A percentile compares a stretch with the other conserved stretches of the same genome.
phyloP scores from a whole-genome alignment of 2,888 invertebrate species.

The Zhengitettix transpicula region DNA sequence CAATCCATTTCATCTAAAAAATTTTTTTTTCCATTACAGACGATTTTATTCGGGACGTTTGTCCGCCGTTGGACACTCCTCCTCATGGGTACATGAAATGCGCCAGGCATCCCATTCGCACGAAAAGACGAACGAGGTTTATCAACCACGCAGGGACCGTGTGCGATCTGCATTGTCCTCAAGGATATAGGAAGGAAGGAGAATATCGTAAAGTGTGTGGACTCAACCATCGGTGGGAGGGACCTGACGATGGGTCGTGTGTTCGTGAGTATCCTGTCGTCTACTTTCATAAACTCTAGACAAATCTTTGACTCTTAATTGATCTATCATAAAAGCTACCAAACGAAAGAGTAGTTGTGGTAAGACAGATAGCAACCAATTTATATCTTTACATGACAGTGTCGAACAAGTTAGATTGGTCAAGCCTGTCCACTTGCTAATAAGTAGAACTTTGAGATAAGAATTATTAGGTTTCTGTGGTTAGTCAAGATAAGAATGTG shows the following conservation, averaged over 20 bases:
- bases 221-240: slow-evolving; percentile 28
- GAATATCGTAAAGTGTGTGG: slow-evolving; percentile 29
- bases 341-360: too few species aligned
- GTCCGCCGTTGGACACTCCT: slow-evolving; percentile 29
- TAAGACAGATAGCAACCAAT: too few species aligned
- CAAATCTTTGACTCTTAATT: too few species aligned
- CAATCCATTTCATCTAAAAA: neutral
- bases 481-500: too few species aligned
- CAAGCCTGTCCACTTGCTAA: too few species aligned
- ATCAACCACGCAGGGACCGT: slow-evolving; percentile 30
- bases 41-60: slow-evolving; percentile 18
- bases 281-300: too few species aligned
- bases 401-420: too few species aligned
- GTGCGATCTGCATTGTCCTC: slow-evolving; percentile 30
- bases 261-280: slow-evolving; percentile 26
- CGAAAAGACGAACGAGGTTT: slow-evolving; percentile 19
- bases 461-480: too few species aligned
- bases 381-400: too few species aligned
- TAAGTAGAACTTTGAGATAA: too few species aligned
- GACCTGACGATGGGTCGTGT: slow-evolving; percentile 28
- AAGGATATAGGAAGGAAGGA: slow-evolving; percentile 27
- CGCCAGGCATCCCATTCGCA: slow-evolving; percentile 19
- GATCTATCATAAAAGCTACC: too few species aligned
- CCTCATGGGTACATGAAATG: slow-evolving; percentile 31
- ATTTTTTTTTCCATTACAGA: slow-evolving; percentile 5